phyloP scores from a whole-genome alignment of 2,113 vertebrate species.

The Todiramphus chloris region DNA sequence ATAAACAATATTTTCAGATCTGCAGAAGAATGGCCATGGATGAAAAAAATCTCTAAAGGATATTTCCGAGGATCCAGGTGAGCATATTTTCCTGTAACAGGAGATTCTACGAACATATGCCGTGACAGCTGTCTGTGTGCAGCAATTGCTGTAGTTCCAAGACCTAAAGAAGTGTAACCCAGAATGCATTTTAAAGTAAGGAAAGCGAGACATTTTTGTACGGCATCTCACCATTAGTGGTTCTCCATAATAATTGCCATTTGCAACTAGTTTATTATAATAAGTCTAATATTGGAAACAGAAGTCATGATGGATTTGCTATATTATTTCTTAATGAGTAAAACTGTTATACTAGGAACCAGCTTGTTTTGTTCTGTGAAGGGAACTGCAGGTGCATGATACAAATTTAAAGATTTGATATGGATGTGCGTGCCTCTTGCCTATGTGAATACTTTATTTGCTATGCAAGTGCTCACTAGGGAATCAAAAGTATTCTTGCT shows the following conservation, averaged over 20 bases:
- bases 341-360: not conserved
- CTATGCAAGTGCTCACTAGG: not conserved
- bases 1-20: constrained; percentile 79
- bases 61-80: constrained; percentile 97
- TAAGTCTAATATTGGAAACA: not conserved
- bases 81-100: constrained; percentile 15
- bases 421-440: not conserved
- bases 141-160: not conserved
- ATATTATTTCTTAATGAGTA: not conserved
- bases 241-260: not conserved
- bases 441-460: not conserved
- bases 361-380: not conserved
- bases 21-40: constrained; percentile 92
- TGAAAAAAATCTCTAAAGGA: constrained; percentile 88
- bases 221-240: not conserved
- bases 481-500: not conserved
- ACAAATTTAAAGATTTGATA: not conserved
- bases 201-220: not conserved
- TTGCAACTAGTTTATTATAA: not conserved
- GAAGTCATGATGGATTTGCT: not conserved
- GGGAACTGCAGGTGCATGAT: not conserved
- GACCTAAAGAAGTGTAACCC: not conserved
- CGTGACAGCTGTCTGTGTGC: not conserved
- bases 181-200: not conserved
- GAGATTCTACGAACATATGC: not conserved